Percentiles rank a stretch among this genome's conserved stretches.
phyloP scores from a whole-genome alignment of 2,113 vertebrate genomes.

The Plotosus lineatus region DNA sequence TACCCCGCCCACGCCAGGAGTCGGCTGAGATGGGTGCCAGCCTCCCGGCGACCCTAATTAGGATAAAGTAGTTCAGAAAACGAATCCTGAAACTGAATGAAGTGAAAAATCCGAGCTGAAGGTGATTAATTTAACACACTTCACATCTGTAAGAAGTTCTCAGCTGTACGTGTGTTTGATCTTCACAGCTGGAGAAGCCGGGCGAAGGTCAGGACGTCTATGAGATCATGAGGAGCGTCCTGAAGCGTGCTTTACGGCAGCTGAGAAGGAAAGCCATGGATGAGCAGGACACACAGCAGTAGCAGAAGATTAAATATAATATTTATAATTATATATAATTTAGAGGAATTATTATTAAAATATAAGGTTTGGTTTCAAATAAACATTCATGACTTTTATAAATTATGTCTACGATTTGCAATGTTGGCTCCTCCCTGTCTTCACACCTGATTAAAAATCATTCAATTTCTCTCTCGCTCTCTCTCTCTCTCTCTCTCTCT shows the following conservation, averaged over 20 bases:
- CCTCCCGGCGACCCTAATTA: no score
- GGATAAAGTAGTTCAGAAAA: no score
- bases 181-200: slow-evolving; percentile 75
- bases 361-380: neutral
- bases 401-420: neutral
- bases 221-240: slow-evolving; percentile 75
- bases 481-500: no score
- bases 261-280: slow-evolving; percentile 69
- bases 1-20: no score
- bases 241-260: slow-evolving; percentile 77
- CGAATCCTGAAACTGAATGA: no score
- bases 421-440: neutral
- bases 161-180: slow-evolving; percentile 3
- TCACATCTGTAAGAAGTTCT: neutral
- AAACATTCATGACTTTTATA: neutral
- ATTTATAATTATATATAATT: no score
- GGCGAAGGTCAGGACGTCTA: slow-evolving; percentile 75
- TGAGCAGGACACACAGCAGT: slow-evolving; percentile 40
- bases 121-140: no score
- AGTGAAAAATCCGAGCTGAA: no score
- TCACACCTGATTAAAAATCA: neutral
- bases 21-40: no score
- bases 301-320: neutral
- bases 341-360: neutral
- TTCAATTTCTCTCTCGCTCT: neutral